phyloP scores from a whole-genome alignment of 2,888 invertebrate genomes.

The Micropterix aruncella region DNA sequence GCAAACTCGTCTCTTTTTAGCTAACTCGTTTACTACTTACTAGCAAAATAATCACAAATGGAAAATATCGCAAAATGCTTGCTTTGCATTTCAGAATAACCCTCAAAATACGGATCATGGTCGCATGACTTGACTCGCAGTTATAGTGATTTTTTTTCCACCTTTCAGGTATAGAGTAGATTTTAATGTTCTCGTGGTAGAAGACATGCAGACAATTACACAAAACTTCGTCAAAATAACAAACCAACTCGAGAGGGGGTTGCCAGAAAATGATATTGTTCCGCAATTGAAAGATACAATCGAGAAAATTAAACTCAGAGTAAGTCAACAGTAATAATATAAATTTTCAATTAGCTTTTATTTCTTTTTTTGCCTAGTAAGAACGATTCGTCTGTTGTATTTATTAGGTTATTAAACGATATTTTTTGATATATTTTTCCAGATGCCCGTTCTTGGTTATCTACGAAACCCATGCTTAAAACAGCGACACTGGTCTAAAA shows the following conservation, averaged over 20 bases:
- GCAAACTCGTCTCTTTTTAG: too few species aligned
- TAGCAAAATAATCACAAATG: too few species aligned
- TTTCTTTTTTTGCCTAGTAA: not conserved
- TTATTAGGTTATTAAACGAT: too few species aligned
- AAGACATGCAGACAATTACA: constrained; percentile 53
- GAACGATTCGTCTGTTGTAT: too few species aligned
- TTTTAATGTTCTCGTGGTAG: constrained; percentile 53
- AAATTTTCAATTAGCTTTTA: constrained; percentile 1
- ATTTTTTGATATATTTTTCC: too few species aligned
- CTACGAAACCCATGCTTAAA: constrained; percentile 68
- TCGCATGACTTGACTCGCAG: too few species aligned
- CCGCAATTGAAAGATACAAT: constrained; percentile 64
- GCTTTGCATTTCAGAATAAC: too few species aligned
- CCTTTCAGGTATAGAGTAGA: constrained; percentile 32
- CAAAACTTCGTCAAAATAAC: constrained; percentile 56
- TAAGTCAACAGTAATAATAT: constrained; percentile 16
- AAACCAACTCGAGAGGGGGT: constrained; percentile 66
- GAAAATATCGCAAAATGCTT: too few species aligned
- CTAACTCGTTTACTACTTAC: too few species aligned
- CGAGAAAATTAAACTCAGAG: constrained; percentile 66
- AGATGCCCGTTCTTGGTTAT: constrained; percentile 65
- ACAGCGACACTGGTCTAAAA: constrained; percentile 71
- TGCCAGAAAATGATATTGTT: constrained; percentile 69
- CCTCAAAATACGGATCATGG: too few species aligned
- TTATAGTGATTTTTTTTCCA: too few species aligned